Base-by-base conservation (phyloP, 1,140 invertebrate species). In the Formica exsecta region DNA sequence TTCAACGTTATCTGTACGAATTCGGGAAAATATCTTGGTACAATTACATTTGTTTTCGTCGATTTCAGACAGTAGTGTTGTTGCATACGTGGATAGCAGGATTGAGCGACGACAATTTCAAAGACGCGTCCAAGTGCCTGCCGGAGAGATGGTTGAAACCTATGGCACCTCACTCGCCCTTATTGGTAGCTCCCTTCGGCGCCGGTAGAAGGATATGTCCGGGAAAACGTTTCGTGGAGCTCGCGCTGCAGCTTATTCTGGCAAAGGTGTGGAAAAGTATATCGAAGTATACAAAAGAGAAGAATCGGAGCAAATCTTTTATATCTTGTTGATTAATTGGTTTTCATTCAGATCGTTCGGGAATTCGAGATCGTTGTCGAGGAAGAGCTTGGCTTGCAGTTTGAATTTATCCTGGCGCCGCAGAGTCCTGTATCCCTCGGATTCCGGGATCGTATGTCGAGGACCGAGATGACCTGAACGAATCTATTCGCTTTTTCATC, bases 1-100 rank as follows among this genome's bases (percentile, higher is more conserved):
- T 64, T 85, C n/a, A 38, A 22, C 22, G 22, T 36, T 13, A 62
- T 16, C 8, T n/a, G 9, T n/a, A 9, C 29, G 16, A 25, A 57
- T 16, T 8, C 3, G 36, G 16, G 16, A 16, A 41, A 41, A 32
- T 79, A 51, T 32, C 7, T 25, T 38, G 2, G 9, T 66, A 29
- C 9, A 22, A 54, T 51, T 29, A 1, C 25, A 29, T 29, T 79
- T n/a, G 9, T 62, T 64, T 77, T 64, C 22, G 73, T 70, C 48
- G n/a, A 48, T 94, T 95, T 0, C 92, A 98, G 97, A 98, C 97
- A 1, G 97, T 98, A 3, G 96, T 99, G 3, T 95, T 99, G 41
- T 97, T 98, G 54, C 98, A 99, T 89, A 98, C 97, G 1, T 97
- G 97, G 94, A 96, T 98, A 19, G 97, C 98, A 1, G 98, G 98